Evolutionary conservation across 1,140 invertebrate genomes (phyloP).

Genomic region (Drosophila nasuta): DNA sequence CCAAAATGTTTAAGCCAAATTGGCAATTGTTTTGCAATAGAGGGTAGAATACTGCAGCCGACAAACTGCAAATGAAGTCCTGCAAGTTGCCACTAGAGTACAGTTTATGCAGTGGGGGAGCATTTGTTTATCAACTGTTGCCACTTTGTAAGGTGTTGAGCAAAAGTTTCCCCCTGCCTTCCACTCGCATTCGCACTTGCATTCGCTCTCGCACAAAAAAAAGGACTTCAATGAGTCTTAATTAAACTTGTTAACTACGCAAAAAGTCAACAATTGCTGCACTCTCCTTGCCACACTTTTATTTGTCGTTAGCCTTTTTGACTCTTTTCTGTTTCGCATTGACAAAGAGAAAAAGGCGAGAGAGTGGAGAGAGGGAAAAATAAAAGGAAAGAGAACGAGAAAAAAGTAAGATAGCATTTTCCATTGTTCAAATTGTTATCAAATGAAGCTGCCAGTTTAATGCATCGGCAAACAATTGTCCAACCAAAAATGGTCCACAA

Average conservation of each 20-base stretch:
- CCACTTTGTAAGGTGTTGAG: constrained; percentile 36
- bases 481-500: constrained; percentile 49
- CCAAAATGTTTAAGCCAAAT: constrained; percentile 76
- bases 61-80: constrained; percentile 37
- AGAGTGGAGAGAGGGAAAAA: no score
- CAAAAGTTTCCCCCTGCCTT: constrained; percentile 11
- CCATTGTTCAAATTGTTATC: constrained; percentile 57
- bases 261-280: constrained; percentile 52
- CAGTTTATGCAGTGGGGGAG: not conserved
- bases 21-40: constrained; percentile 66
- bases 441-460: constrained; percentile 58
- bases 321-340: not conserved
- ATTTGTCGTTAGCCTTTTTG: constrained; percentile 11
- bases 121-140: constrained; percentile 54
- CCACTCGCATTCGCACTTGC: not conserved
- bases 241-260: constrained; percentile 57
- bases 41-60: not conserved
- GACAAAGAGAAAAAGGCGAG: not conserved
- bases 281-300: not conserved
- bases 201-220: not conserved
- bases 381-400: not conserved
- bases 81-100: not conserved
- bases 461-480: constrained; percentile 75
- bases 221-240: constrained; percentile 38
- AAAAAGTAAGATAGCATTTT: constrained; percentile 39